These are phyloP conservation scores for Spizaetus ornatus DNA, from an alignment of 2,113 vertebrate genomes.

Conservation along the genomic window DNA sequence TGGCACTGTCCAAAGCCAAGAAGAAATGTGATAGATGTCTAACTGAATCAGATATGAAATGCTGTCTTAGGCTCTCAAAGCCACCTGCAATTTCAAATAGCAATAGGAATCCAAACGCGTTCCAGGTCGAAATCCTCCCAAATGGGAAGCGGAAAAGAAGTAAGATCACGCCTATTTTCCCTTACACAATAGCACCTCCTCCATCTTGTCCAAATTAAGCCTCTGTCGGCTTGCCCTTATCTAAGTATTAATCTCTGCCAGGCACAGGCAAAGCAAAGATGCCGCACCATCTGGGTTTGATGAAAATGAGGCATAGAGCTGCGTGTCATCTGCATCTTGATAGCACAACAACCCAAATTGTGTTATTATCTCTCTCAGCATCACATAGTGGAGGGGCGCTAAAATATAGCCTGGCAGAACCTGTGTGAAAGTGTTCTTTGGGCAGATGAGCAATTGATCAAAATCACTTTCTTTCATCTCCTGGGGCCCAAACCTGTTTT, in stretches of 20 bases:
- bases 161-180: not conserved
- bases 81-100: not conserved
- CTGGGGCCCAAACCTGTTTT: conserved; percentile 48
- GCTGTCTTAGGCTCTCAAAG: not conserved
- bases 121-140: not conserved
- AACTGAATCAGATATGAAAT: conserved; percentile 12
- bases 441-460: conserved; percentile 56
- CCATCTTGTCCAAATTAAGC: conserved; percentile 56
- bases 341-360: conserved; percentile 50
- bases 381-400: conserved; percentile 7
- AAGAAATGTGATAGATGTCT: conserved; percentile 28
- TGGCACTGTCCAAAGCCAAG: conserved; percentile 3
- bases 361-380: conserved; percentile 55
- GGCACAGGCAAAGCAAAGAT: conserved; percentile 58
- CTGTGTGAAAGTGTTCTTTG: conserved; percentile 37
- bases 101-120: not conserved
- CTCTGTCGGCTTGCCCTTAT: conserved; percentile 54
- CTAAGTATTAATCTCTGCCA: conserved; percentile 64
- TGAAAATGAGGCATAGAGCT: conserved; percentile 63
- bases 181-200: conserved; percentile 1
- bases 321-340: conserved; percentile 54
- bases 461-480: conserved; percentile 54
- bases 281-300: conserved; percentile 57
- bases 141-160: not conserved
- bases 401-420: conserved; percentile 45